Conservation (phyloP, 2,113 vertebrate species). For the Balaeniceps rex region DNA sequence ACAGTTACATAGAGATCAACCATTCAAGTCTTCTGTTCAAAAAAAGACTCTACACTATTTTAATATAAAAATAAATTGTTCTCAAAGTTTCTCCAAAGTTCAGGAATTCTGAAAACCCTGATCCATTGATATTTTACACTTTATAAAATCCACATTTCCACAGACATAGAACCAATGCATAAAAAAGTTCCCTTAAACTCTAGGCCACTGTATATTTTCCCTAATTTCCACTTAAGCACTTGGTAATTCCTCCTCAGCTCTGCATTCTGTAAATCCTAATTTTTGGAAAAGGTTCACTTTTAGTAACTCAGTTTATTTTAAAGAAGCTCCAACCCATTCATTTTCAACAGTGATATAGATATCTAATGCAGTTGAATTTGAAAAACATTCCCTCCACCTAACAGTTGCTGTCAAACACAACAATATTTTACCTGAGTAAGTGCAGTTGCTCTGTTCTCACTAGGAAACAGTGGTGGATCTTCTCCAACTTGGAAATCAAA, state of each 20-base stretch:
- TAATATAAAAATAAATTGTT: neutral
- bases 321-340: neutral
- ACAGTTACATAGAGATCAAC: neutral
- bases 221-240: neutral
- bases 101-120: neutral
- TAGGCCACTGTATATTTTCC: neutral
- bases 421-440: conserved; percentile 85
- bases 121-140: neutral
- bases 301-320: neutral
- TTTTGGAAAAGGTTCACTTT: neutral
- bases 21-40: neutral
- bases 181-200: neutral
- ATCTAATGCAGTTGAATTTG: neutral
- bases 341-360: neutral
- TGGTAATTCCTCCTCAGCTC: neutral
- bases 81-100: neutral
- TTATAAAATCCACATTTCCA: neutral
- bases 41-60: neutral
- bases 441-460: conserved; percentile 91
- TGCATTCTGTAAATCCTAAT: neutral
- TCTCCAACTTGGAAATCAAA: conserved; percentile 97
- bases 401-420: neutral
- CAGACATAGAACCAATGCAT: neutral
- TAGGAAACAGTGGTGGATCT: conserved; percentile 92
- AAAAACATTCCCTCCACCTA: neutral